A percentile compares a stretch with the other conserved stretches of the same genome.
These are phyloP conservation scores for Siderastrea radians DNA, from an alignment of 92 coral and sea anemone genomes.

Conservation along the genomic window DNA sequence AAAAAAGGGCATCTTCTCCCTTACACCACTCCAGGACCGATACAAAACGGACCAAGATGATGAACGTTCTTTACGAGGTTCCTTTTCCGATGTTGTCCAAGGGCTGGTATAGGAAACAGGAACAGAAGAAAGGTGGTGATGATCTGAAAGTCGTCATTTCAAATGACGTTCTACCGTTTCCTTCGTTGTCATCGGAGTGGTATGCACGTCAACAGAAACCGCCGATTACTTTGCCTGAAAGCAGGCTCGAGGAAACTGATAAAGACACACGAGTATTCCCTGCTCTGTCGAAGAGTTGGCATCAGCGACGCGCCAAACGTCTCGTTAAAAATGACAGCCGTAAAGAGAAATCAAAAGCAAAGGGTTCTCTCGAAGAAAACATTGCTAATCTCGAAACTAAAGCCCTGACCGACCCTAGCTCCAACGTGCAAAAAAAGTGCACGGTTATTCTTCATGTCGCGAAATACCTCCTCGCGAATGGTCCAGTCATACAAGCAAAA, in stretches of 20 bases:
- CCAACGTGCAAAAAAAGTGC: neutral
- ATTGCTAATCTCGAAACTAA: neutral
- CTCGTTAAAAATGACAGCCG: neutral
- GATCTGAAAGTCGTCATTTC: neutral
- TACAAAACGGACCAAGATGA: neutral
- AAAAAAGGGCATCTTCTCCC: neutral
- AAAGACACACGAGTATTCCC: neutral
- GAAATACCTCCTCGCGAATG: neutral
- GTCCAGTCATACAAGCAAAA: neutral
- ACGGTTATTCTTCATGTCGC: neutral
- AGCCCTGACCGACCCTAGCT: neutral
- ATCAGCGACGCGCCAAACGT: neutral
- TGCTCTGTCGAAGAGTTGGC: constrained; percentile 6
- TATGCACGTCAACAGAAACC: too few species aligned
- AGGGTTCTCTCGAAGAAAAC: neutral
- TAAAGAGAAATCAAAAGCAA: neutral
- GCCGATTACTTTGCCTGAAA: too few species aligned
- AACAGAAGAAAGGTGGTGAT: neutral
- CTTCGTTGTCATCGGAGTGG: neutral
- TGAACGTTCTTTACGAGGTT: neutral
- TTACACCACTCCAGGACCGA: neutral
- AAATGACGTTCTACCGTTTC: neutral
- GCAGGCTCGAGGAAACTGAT: too few species aligned
- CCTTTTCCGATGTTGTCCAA: constrained; percentile 6
- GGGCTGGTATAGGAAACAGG: neutral